A percentile compares a stretch with the other conserved stretches of the same genome.
Conservation (phyloP, 92 coral and sea anemone species). For the Palythoa caribaeorum region DNA sequence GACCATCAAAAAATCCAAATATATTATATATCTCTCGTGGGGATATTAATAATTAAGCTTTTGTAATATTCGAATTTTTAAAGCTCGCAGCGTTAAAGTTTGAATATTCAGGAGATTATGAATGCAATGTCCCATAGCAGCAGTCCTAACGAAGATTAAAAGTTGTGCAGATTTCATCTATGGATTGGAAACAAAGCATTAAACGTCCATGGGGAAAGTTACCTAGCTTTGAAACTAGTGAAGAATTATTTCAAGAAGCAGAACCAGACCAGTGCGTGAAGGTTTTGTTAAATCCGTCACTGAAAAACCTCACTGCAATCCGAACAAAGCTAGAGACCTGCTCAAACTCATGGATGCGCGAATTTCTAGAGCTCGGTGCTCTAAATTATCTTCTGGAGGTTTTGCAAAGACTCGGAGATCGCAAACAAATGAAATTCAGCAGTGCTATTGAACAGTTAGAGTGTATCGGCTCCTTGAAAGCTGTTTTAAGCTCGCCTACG, state of each 20-base stretch:
- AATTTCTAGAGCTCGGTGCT: conserved; percentile 85
- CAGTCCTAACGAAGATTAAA: neutral
- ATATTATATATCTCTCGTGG: neutral
- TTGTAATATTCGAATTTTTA: neutral
- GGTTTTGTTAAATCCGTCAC: conserved; percentile 71
- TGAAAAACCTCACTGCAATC: conserved; percentile 78
- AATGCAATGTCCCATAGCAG: neutral
- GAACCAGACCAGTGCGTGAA: conserved; percentile 84
- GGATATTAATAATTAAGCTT: neutral
- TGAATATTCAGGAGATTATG: neutral
- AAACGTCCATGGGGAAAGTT: conserved; percentile 46
- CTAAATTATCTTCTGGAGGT: conserved; percentile 70
- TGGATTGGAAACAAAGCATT: neutral
- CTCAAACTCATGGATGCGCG: conserved; percentile 76
- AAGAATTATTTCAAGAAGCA: conserved; percentile 58
- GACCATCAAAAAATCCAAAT: neutral
- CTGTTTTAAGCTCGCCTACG: conserved; percentile 80
- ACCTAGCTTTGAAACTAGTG: conserved; percentile 36
- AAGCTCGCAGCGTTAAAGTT: neutral
- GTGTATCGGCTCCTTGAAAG: conserved; percentile 86
- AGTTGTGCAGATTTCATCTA: neutral
- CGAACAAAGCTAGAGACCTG: conserved; percentile 75
- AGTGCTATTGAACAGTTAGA: conserved; percentile 79
- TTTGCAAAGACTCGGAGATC: conserved; percentile 60
- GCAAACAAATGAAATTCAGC: conserved; percentile 50